A percentile compares a stretch with the other conserved stretches of the same genome.
phyloP scores from a whole-genome alignment of 2,113 vertebrate genomes.

The human region DNA sequence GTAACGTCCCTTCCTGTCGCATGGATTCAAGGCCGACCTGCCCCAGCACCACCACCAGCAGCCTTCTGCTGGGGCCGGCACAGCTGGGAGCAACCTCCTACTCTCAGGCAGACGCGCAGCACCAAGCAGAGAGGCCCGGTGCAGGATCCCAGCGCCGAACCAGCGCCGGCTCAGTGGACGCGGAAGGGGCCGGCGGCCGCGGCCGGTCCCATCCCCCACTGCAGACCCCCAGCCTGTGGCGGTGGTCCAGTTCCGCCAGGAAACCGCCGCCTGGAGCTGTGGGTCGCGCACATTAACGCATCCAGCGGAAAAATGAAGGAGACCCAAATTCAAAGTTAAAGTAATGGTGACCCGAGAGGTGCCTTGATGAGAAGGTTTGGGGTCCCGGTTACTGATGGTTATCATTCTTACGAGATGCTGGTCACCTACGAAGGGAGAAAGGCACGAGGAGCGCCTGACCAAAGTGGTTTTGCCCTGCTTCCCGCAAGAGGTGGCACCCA shows the following conservation, averaged over 20 bases:
- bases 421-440: not conserved
- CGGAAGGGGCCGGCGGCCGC: not conserved
- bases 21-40: not conserved
- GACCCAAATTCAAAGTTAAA: not conserved
- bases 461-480: not conserved
- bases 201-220: not conserved
- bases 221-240: not conserved
- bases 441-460: not conserved
- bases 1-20: not conserved
- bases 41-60: not conserved
- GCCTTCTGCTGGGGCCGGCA: not conserved
- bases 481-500: not conserved
- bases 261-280: not conserved
- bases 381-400: too few species aligned
- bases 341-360: not conserved
- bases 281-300: not conserved
- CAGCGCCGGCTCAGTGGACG: not conserved
- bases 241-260: too few species aligned
- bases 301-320: not conserved
- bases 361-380: not conserved
- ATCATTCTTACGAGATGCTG: not conserved
- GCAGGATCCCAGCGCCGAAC: not conserved
- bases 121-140: accelerated
- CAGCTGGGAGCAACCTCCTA: not conserved
- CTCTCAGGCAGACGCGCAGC: accelerated